Evolutionary conservation across 1,140 invertebrate genomes (phyloP), one percentile per base, ranked within the genome.

Genomic region (Eueides isabella): DNA sequence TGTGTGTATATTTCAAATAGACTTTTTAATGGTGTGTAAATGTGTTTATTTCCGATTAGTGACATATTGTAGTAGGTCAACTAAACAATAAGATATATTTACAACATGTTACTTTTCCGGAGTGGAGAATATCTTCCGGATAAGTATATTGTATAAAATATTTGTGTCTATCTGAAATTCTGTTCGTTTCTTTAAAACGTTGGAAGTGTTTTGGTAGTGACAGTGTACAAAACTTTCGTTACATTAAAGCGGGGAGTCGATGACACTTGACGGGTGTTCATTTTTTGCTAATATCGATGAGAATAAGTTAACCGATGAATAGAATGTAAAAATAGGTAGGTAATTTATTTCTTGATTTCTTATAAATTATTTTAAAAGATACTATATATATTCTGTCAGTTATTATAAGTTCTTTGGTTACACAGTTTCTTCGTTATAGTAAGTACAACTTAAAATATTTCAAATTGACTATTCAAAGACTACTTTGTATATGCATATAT

Each of bases 341-440:
- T 9, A 12, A 55, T 55, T 55, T 26, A 55, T 1, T 7, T 55
- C 9, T 55, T 9, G 12, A 26, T 12, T 26, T 55, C 19, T 3
- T 4, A 0, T 55, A 55, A 3, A 12, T 55, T 11, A 55, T 23
- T 55, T 23, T 11, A 26, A 55, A 55, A 55, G 2, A 48, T 19
- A 48, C 41, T 55, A 55, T 55, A 55, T 55, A 55, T 55, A 26
- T 55, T 55, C 26, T 55, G 19, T 55, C 9, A 26, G 9, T 55
- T 55, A 55, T 12, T 26, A 55, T 55, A 73, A 62, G 33, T 67
- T 73, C 71, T 73, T 73, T 73, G 71, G 71, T 73, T 73, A 28
- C 61, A 67, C 33, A 63, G 19, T 19, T 73, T 67, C 14, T 73
- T 48, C 62, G 30, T 67, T 44, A 26, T 19, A 31, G 6, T 19